Evolutionary conservation across 2,797 vertebrate genomes (phyloP).

Genomic region (Podargus strigoides): DNA sequence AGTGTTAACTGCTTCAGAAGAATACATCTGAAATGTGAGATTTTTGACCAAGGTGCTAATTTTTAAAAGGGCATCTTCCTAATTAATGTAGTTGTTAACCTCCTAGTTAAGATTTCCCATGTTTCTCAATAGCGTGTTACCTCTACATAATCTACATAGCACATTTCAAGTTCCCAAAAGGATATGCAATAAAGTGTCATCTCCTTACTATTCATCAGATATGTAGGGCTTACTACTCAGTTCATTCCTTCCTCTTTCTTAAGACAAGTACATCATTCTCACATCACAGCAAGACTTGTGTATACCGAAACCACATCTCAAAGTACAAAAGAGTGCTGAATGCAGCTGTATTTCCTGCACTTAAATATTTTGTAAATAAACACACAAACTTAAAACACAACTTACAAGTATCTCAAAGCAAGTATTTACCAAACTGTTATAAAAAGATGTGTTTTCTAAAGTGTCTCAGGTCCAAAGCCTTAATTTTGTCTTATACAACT

Average conservation of each 20-base stretch:
- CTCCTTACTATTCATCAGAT: conserved; percentile 33
- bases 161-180: neutral
- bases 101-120: neutral
- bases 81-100: neutral
- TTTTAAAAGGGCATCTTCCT: neutral
- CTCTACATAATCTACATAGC: neutral
- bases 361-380: neutral
- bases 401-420: neutral
- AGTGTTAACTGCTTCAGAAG: neutral
- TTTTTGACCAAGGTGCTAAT: neutral
- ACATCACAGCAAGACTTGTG: neutral
- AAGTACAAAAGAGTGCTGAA: neutral
- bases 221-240: neutral
- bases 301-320: neutral
- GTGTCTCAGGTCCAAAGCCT: neutral
- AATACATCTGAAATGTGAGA: neutral
- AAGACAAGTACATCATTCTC: conserved; percentile 51
- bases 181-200: neutral
- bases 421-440: neutral
- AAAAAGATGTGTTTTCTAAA: neutral
- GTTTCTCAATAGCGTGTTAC: neutral
- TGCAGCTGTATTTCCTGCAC: neutral
- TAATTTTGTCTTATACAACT: neutral
- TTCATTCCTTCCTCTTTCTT: conserved; percentile 36
- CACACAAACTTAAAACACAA: neutral